Evolutionary conservation across 2,888 invertebrate genomes (phyloP).

Genomic region (Drosophila incognita): DNA sequence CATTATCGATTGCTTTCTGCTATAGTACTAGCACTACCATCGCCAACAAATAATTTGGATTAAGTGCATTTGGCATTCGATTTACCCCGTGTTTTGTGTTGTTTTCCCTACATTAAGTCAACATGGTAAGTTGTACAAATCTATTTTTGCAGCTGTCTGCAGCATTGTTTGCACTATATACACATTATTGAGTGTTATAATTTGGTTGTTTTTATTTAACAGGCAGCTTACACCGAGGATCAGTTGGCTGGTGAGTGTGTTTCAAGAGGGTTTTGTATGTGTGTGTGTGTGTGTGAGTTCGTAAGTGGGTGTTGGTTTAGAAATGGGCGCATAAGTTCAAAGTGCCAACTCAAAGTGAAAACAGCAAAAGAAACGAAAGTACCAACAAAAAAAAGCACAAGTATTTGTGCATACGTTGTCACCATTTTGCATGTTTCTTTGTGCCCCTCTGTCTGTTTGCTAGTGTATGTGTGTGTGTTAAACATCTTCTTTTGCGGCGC

Average conservation of each 20-base stretch:
- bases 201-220: conserved; percentile 76
- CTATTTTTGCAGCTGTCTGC: conserved; percentile 3
- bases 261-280: conserved; percentile 12
- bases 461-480: conserved; percentile 40
- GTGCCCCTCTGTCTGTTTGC: conserved; percentile 87
- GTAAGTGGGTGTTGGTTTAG: conserved; percentile 57
- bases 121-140: conserved; percentile 60
- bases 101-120: conserved; percentile 65
- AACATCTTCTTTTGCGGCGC: conserved; percentile 64
- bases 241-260: conserved; percentile 94
- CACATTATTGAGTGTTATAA: conserved; percentile 7
- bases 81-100: conserved; percentile 75
- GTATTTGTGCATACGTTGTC: conserved; percentile 49
- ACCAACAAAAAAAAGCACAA: conserved; percentile 19
- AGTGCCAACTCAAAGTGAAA: conserved; percentile 57
- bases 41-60: conserved; percentile 51
- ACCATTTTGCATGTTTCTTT: conserved; percentile 54
- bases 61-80: conserved; percentile 58
- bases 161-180: conserved; percentile 5
- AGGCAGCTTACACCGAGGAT: conserved; percentile 96
- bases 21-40: conserved; percentile 20
- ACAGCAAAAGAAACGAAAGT: conserved; percentile 19
- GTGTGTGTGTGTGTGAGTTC: conserved; percentile 17
- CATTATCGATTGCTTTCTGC: conserved; percentile 21
- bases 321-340: conserved; percentile 63